Evolutionary conservation across 2,888 invertebrate species (phyloP).

Genomic region (Mongoloraphidia duomilia): DNA sequence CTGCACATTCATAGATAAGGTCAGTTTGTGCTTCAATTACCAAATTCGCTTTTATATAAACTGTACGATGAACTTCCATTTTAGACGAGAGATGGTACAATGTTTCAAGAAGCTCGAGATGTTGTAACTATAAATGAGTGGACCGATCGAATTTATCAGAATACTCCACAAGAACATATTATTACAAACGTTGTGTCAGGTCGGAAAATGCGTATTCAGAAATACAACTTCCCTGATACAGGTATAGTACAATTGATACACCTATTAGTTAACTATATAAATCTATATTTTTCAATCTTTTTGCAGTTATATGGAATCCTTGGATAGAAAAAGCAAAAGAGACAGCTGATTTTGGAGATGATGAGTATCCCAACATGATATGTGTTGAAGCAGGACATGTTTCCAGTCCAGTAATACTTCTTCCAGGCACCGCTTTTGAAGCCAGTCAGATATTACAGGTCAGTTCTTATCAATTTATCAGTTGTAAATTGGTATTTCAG

Average conservation of each 20-base stretch:
- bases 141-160: slow-evolving; percentile 88
- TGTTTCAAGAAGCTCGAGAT: slow-evolving; percentile 82
- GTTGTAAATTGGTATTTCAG: not conserved
- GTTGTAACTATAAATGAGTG: slow-evolving; percentile 81
- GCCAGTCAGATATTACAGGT: slow-evolving; percentile 83
- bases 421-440: slow-evolving; percentile 84
- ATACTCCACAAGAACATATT: slow-evolving; percentile 83
- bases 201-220: slow-evolving; percentile 82
- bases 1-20: slow-evolving; percentile 54
- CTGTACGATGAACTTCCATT: slow-evolving; percentile 9
- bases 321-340: slow-evolving; percentile 89
- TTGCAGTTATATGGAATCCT: slow-evolving; percentile 85
- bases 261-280: not conserved
- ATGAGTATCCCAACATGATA: slow-evolving; percentile 92
- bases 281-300: not conserved
- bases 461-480: not conserved
- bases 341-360: slow-evolving; percentile 90
- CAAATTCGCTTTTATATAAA: not conserved
- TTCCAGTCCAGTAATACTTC: slow-evolving; percentile 69
- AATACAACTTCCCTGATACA: slow-evolving; percentile 90
- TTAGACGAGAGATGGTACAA: slow-evolving; percentile 68
- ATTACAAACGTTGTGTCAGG: slow-evolving; percentile 87
- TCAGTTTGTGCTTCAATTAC: slow-evolving; percentile 15
- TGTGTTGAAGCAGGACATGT: slow-evolving; percentile 92
- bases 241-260: slow-evolving; percentile 32